Evolutionary conservation across 1,140 invertebrate species (phyloP), one percentile per base, ranked within the genome.

Genomic region (Varroa destructor): DNA sequence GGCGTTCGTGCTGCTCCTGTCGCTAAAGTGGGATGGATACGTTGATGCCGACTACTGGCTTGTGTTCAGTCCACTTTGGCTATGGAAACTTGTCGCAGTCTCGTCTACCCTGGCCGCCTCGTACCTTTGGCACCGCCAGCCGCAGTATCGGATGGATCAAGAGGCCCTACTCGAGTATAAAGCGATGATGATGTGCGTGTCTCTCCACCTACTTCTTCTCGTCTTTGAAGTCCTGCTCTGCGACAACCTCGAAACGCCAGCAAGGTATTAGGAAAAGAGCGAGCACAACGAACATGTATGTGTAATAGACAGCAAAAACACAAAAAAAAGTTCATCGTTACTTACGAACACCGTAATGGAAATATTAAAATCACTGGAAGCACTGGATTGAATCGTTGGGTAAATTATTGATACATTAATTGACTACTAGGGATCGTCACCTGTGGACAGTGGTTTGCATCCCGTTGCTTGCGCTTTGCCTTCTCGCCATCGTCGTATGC

Each of bases 221-320:
- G 93, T 97, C 89, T 98, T 97, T 83, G 94, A 97, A 81, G 80
- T 97, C 51, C 83, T 98, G 58, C 90, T 91, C 42, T 97, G 93
- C 82, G 90, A 97, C 82, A 94, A 96, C 81, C 81, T 98, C 70
- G 89, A 93, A 77, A 90, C 77, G 40, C 40, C 61, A 12, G 40
- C 61, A 67, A 67, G 61, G 36, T 51, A 51, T 51, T 51, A 51
- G 3, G 46, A 51, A 51, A 51, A 51, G 4, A 51, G 46, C 8
- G 46, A 51, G 25, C 25, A 25, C 3, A 51, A 51, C 46, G 46
- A 51, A 51, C 3, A 51, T 51, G 4, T 3, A 88, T 5, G 8
- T 8, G 8, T 51, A 51, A 51, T 51, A 5, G 46, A 51, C 46
- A 51, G 0, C 3, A 51, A 51, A 51, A 51, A 51, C 46, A 51